A percentile compares a stretch with the other conserved stretches of the same genome.
Conservation (phyloP, 2,888 invertebrate species). For the Suillia variegata region DNA sequence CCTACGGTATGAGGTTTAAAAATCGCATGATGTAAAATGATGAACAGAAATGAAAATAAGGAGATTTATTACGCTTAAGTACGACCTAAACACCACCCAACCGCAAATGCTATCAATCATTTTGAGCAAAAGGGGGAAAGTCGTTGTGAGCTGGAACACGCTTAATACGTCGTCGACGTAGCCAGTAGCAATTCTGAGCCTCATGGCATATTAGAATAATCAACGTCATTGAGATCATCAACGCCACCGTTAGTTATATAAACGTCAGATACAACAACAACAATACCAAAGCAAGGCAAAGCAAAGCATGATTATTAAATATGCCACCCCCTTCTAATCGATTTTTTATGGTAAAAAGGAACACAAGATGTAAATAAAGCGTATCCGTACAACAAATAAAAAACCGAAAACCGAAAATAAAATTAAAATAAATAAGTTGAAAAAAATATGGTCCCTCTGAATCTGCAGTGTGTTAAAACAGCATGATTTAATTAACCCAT, state of each 20-base stretch:
- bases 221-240: conserved; percentile 29
- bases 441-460: conserved; percentile 10
- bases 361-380: conserved; percentile 24
- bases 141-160: neutral
- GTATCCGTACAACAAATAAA: neutral
- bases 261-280: conserved; percentile 20
- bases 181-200: neutral
- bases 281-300: neutral
- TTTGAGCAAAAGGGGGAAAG: conserved; percentile 47
- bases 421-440: conserved; percentile 5
- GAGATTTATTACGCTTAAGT: conserved; percentile 35
- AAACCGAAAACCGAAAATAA: conserved; percentile 12
- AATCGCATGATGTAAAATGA: conserved; percentile 32
- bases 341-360: conserved; percentile 31
- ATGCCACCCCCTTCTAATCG: conserved; percentile 30
- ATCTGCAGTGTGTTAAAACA: conserved; percentile 1
- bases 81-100: conserved; percentile 26
- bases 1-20: no score
- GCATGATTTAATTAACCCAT: conserved; percentile 24
- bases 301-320: conserved; percentile 30
- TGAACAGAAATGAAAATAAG: conserved; percentile 34
- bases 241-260: no score
- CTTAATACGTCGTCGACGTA: neutral
- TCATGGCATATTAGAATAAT: conserved; percentile 33
- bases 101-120: conserved; percentile 51